phyloP scores from a whole-genome alignment of 1,140 invertebrate genomes.

The roundworm (Caenorhabditis elegans) region WBcel235 BX284606.5:17158001-17158500 shows the following conservation, averaged over 20 bases:
- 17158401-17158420: no score
- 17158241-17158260: background rate
- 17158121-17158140: background rate
- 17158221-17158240: background rate
- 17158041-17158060: no score
- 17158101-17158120: background rate
- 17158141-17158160: slow-evolving; percentile 1
- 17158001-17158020: no score
- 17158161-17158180: background rate
- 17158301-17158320: no score
- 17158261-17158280: slow-evolving; percentile 3
- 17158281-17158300: slow-evolving; percentile 6
- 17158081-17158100: no score
- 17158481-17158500: background rate
- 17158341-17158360: no score
- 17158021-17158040: no score
- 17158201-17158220: background rate
- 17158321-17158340: no score
- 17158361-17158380: no score
- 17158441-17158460: slow-evolving; percentile 23
- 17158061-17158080: no score
- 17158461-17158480: slow-evolving; percentile 16
- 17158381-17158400: slow-evolving; percentile 13
- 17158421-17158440: no score
- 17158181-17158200: background rate